Conservation (phyloP, 2,888 invertebrate species). For the Troides aeacus region DNA sequence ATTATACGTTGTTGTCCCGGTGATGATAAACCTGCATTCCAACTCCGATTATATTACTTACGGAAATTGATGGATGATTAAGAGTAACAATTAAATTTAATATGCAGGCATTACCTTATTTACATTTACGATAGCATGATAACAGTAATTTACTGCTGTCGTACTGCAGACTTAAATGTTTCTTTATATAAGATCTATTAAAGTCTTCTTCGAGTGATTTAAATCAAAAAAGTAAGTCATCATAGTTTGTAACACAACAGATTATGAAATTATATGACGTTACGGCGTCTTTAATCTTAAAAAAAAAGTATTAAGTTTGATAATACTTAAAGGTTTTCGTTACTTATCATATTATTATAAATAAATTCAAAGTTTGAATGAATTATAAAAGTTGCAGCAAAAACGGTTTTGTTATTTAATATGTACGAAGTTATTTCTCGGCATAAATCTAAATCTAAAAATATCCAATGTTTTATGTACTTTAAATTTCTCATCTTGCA, state of each 20-base stretch:
- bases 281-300: too few relatives aligned
- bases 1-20: constrained; percentile 22
- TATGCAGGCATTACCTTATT: constrained; percentile 19
- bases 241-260: too few relatives aligned
- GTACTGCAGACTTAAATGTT: constrained; percentile 4
- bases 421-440: background rate
- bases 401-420: background rate
- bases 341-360: too few relatives aligned
- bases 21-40: constrained; percentile 20
- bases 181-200: constrained; percentile 13
- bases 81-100: constrained; percentile 26
- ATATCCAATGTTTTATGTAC: background rate
- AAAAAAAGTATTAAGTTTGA: too few relatives aligned
- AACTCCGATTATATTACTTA: constrained; percentile 15
- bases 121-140: constrained; percentile 21
- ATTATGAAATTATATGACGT: too few relatives aligned
- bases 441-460: background rate
- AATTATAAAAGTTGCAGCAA: too few relatives aligned
- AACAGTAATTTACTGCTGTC: constrained; percentile 9
- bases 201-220: background rate
- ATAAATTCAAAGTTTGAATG: too few relatives aligned
- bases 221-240: background rate
- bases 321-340: too few relatives aligned
- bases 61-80: constrained; percentile 28
- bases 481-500: background rate